These are phyloP conservation scores for Phaonia tiefii DNA, from an alignment of 2,888 invertebrate genomes.

Conservation along the genomic window DNA sequence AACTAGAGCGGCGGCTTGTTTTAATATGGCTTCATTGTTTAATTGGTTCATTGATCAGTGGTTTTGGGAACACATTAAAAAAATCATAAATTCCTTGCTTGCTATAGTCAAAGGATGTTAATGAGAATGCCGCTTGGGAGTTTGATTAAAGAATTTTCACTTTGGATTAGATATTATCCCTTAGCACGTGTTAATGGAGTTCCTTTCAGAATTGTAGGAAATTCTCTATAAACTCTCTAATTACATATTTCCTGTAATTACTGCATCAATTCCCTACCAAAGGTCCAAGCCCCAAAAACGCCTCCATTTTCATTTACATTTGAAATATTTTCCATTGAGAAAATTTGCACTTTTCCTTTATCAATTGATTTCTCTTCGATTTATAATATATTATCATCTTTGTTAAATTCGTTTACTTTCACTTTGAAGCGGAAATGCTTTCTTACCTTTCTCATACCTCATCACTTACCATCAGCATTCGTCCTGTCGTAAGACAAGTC, in stretches of 20 bases:
- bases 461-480: neutral
- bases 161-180: too few relatives aligned
- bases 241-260: conserved; percentile 52
- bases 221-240: conserved; percentile 26
- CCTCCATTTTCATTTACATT: too few relatives aligned
- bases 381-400: conserved; percentile 34
- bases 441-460: conserved; percentile 31
- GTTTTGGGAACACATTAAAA: too few relatives aligned
- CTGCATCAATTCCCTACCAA: neutral
- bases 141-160: too few relatives aligned
- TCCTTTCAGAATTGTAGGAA: conserved; percentile 5
- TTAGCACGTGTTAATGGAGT: conserved; percentile 22
- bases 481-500: neutral
- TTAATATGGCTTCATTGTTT: neutral
- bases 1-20: conserved; percentile 42
- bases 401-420: conserved; percentile 37
- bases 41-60: conserved; percentile 38
- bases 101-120: too few relatives aligned
- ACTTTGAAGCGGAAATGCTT: conserved; percentile 43
- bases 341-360: conserved; percentile 29
- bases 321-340: conserved; percentile 27
- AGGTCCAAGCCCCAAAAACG: conserved; percentile 29
- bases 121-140: too few relatives aligned
- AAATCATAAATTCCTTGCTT: neutral
- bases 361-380: conserved; percentile 19